Conservation (phyloP, 2,888 invertebrate species). For the Bombyx huttoni region DNA sequence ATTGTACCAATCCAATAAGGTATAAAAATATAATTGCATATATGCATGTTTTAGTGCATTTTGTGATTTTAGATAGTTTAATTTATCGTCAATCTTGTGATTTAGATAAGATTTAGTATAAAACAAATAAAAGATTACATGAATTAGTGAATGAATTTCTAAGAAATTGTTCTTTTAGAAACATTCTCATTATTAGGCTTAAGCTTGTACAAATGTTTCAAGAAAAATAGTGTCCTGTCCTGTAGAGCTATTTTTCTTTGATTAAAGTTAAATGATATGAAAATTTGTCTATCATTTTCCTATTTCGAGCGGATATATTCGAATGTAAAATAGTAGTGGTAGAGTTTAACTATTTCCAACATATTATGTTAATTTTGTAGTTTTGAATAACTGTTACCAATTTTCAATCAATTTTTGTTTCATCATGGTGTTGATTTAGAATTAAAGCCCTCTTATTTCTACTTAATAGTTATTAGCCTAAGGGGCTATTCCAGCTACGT, state of each 20-base stretch:
- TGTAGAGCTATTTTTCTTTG: slow-evolving; percentile 24
- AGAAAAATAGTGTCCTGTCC: slow-evolving; percentile 19
- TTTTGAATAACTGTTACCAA: too few relatives aligned
- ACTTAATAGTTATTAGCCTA: too few relatives aligned
- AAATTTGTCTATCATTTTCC: neutral
- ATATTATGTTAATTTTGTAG: too few relatives aligned
- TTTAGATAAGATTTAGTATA: slow-evolving; percentile 58
- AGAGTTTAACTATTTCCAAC: too few relatives aligned
- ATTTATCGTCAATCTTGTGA: slow-evolving; percentile 71
- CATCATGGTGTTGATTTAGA: too few relatives aligned
- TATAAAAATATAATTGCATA: slow-evolving; percentile 64
- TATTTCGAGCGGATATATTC: neutral
- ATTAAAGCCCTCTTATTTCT: too few relatives aligned
- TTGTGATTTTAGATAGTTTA: slow-evolving; percentile 72
- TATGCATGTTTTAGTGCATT: slow-evolving; percentile 74
- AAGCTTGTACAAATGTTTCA: slow-evolving; percentile 21
- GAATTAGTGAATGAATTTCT: slow-evolving; percentile 25
- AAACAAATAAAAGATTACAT: slow-evolving; percentile 32
- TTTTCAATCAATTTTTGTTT: too few relatives aligned
- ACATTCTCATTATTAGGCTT: slow-evolving; percentile 12
- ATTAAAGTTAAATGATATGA: slow-evolving; percentile 2
- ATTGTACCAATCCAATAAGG: slow-evolving; percentile 58
- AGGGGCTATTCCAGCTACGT: too few relatives aligned
- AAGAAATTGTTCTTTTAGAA: slow-evolving; percentile 16
- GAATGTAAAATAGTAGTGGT: too few relatives aligned